Conservation (phyloP, 2,797 vertebrate species). For the Diglossa cyanea region DNA sequence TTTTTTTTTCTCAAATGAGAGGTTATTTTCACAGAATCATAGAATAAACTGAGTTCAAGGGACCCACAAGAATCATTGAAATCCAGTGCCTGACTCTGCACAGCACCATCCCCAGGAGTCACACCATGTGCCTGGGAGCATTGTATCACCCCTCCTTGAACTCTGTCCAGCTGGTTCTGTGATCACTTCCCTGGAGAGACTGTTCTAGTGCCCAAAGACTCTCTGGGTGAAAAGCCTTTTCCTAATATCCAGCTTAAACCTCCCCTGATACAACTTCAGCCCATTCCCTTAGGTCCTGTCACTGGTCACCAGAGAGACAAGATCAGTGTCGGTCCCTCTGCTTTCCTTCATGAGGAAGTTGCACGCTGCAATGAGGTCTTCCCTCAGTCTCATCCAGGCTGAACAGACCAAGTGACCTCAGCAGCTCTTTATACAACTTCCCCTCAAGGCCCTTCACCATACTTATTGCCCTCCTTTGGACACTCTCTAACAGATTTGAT, state of each 20-base stretch:
- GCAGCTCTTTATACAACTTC: fast-evolving
- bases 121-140: too few relatives aligned
- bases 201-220: background rate
- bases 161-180: fast-evolving
- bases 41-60: background rate
- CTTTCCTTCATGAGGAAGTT: fast-evolving
- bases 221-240: fast-evolving
- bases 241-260: background rate
- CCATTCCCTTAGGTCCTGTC: fast-evolving
- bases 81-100: fast-evolving
- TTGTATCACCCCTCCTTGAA: background rate
- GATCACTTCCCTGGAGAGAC: background rate
- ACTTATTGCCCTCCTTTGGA: fast-evolving
- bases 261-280: background rate
- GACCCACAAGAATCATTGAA: fast-evolving
- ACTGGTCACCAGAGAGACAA: background rate
- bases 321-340: fast-evolving
- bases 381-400: background rate
- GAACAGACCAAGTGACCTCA: background rate
- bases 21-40: background rate
- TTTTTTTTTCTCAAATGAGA: background rate
- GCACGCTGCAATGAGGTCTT: fast-evolving
- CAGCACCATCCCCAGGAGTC: background rate
- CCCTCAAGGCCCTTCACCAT: too few relatives aligned
- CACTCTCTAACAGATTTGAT: fast-evolving